Evolutionary conservation across 2,113 vertebrate genomes (phyloP), one percentile per base, ranked within the genome.

Genomic region (Melanotaenia duboulayi): DNA sequence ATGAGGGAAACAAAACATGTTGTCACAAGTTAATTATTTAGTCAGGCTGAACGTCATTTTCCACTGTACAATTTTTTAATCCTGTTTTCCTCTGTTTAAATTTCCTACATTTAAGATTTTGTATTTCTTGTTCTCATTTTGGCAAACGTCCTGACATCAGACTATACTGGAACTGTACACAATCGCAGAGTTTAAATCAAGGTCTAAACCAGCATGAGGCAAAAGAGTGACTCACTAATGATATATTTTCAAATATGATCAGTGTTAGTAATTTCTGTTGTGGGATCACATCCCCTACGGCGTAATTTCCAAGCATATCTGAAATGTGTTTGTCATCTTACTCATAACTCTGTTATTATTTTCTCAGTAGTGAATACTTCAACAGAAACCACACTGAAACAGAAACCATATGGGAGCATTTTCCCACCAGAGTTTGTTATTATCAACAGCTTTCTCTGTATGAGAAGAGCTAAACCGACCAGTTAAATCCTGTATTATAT

Each of bases 341-440:
- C 35, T 42, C 40, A 5, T 74, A 49, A 75, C 66, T 80, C 58
- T 35, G 51, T 82, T 83, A 48, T 82, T 71, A 63, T 83, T 75
- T 85, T 77, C 75, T 78, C 69, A 56, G 42, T 69, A 55, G 20
- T 50, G 24, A 76, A 59, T n/a, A 65, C 58, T 78, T 7, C 56
- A 65, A 59, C 66, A 66, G 52, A 78, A 87, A 77, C 70, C 78
- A 44, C 50, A 39, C 54, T 62, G 24, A 66, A 81, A 90, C 54
- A 48, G 37, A 81, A 86, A 86, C 79, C 78, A 85, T 25, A 61
- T 80, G 68, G 76, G 8, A 0, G 7, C 1, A 54, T 48, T 76
- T 63, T 76, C 70, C 65, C 65, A 58, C 76, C 25, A 60, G 20
- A 25, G 35, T 66, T 67, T 46, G 57, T 62, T 59, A 60, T 23